A percentile compares a stretch with the other conserved stretches of the same genome.
Evolutionary conservation across 2,113 vertebrate species (phyloP).

Genomic region (Thalassarche chlororhynchos): DNA sequence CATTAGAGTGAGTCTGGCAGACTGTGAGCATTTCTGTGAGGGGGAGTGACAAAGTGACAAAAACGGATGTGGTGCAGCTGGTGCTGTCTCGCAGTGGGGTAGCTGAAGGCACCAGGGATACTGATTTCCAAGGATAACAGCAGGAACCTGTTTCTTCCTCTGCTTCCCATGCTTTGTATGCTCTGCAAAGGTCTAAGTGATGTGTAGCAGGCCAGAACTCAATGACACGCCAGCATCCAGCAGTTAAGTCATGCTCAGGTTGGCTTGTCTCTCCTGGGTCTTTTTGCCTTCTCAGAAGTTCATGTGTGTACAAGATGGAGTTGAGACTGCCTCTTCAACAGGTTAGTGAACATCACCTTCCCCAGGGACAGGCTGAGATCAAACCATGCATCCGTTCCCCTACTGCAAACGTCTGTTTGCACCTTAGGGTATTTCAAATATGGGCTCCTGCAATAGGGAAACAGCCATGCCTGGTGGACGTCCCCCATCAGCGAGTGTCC

Average conservation of each 20-base stretch:
- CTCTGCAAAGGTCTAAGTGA: not conserved
- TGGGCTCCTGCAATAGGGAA: not conserved
- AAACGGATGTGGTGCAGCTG: conserved; percentile 30
- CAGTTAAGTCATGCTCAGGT: not conserved
- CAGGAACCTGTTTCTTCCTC: not conserved
- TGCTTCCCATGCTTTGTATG: not conserved
- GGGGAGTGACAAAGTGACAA: conserved; percentile 38
- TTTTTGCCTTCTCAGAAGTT: not conserved
- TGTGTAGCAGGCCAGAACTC: not conserved
- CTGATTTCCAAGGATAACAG: not conserved
- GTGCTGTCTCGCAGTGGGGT: conserved; percentile 7
- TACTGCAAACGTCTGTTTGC: not conserved
- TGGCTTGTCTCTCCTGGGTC: not conserved
- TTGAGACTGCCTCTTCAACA: not conserved
- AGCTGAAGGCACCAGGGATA: conserved; percentile 7
- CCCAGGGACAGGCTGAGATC: not conserved
- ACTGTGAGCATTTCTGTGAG: not conserved
- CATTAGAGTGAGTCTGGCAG: not conserved
- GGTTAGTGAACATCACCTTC: not conserved
- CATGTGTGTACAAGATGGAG: not conserved
- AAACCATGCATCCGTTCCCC: not conserved
- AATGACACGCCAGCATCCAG: not conserved
- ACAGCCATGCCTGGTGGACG: not conserved
- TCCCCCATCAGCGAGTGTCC: not conserved
- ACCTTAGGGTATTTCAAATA: not conserved